Percentiles rank a stretch among this genome's conserved stretches.
Conservation (phyloP, 2,113 vertebrate species). For the Numenius arquata region DNA sequence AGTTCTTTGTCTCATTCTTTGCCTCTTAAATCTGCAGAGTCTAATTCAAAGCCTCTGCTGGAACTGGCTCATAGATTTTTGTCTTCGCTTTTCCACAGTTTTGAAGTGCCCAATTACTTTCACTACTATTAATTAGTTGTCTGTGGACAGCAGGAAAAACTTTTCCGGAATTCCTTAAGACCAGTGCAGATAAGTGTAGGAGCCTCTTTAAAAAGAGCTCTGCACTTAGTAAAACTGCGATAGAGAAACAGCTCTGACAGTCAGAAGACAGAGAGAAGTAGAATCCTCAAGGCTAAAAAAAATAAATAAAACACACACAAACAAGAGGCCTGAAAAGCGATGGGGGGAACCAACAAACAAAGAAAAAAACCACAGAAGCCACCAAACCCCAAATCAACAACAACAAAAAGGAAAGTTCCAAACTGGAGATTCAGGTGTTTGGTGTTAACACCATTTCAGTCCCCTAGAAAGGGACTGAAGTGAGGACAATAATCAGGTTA, state of each 20-base stretch:
- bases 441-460: background rate
- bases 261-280: background rate
- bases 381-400: background rate
- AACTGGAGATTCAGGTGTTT: accelerated
- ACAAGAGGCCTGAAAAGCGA: background rate
- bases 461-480: background rate
- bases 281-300: background rate
- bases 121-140: background rate
- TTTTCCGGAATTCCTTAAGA: background rate
- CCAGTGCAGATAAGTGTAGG: background rate
- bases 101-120: background rate
- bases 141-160: background rate
- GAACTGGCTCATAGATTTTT: background rate
- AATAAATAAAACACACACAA: background rate
- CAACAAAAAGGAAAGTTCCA: background rate
- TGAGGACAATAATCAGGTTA: accelerated
- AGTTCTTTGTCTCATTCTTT: constrained; percentile 24
- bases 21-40: background rate
- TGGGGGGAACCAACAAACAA: background rate
- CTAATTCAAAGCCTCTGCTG: background rate
- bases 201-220: background rate
- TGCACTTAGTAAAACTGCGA: background rate
- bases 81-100: background rate
- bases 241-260: background rate
- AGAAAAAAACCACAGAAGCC: background rate